Evolutionary conservation across 2,797 vertebrate species (phyloP).

Genomic region (Cyprinodon diabolis): DNA sequence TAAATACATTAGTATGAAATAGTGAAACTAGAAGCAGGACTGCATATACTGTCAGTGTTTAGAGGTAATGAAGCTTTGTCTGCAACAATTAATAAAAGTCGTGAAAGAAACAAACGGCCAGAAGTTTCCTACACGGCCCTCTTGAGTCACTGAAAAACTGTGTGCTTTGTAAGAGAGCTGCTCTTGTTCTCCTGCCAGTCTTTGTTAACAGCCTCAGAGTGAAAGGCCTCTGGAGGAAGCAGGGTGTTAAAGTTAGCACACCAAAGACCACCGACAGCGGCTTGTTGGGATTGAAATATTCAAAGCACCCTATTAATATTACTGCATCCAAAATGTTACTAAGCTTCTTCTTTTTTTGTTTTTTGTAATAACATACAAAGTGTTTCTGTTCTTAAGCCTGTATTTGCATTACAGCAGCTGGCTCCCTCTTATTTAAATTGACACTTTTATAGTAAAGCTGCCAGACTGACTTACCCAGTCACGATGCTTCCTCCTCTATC

Average conservation of each 20-base stretch:
- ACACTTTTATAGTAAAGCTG: conserved; percentile 27
- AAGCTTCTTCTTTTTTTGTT: conserved; percentile 3
- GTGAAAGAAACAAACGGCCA: not conserved
- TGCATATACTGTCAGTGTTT: not conserved
- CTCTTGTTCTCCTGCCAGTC: conserved; percentile 65
- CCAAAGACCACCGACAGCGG: conserved; percentile 41
- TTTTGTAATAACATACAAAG: not conserved
- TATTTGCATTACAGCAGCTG: conserved; percentile 12
- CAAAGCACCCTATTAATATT: conserved; percentile 37
- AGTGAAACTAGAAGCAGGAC: not conserved
- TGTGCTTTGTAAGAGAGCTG: conserved; percentile 38
- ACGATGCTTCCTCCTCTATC: conserved; percentile 40
- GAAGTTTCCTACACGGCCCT: conserved; percentile 9
- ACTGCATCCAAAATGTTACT: conserved; percentile 15
- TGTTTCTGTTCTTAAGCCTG: conserved; percentile 10
- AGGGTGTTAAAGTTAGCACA: conserved; percentile 63
- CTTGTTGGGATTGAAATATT: conserved; percentile 51
- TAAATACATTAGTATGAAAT: not conserved
- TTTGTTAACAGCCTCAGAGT: conserved; percentile 58
- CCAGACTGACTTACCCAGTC: conserved; percentile 65
- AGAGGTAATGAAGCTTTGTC: not conserved
- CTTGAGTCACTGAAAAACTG: conserved; percentile 30
- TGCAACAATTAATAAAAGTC: not conserved
- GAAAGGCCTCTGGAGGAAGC: conserved; percentile 55
- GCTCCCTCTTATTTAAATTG: conserved; percentile 10